phyloP scores from a whole-genome alignment of 2,113 vertebrate genomes.

The Cyprinodon brontotheroides region DNA sequence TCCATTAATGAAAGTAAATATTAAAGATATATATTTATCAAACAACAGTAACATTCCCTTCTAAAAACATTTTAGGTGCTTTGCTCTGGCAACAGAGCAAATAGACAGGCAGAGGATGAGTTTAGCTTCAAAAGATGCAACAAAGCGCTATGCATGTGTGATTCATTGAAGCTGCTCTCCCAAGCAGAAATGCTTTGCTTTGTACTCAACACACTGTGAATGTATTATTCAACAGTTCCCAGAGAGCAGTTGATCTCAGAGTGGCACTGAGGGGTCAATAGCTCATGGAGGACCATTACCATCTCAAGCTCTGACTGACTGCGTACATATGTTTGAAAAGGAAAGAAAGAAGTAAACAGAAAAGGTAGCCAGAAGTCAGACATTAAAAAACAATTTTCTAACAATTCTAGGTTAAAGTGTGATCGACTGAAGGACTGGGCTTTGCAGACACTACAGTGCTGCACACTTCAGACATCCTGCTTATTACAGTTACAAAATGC shows the following conservation, averaged over 20 bases:
- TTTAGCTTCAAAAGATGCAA: not conserved
- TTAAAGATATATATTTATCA: too few relatives aligned
- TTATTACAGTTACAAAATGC: too few relatives aligned
- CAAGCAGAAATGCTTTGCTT: conserved; percentile 31
- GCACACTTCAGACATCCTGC: not conserved
- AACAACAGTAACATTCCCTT: too few relatives aligned
- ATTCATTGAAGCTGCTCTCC: conserved; percentile 22
- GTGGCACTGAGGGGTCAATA: conserved; percentile 56
- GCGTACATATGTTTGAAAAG: conserved; percentile 5
- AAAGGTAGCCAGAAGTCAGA: not conserved
- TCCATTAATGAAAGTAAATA: too few relatives aligned
- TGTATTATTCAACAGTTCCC: conserved; percentile 60
- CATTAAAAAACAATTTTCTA: conserved; percentile 14
- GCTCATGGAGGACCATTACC: conserved; percentile 38
- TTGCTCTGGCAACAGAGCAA: not conserved
- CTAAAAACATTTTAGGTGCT: too few relatives aligned
- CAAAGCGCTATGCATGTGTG: not conserved
- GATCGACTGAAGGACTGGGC: not conserved
- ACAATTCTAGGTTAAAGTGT: not conserved
- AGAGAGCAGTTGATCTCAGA: conserved; percentile 39
- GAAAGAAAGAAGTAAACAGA: not conserved
- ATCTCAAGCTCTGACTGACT: conserved; percentile 22
- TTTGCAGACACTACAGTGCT: not conserved
- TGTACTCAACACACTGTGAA: conserved; percentile 26
- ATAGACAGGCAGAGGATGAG: not conserved